Percentiles rank a stretch among this genome's conserved stretches.
These are phyloP conservation scores for Orussus abietinus DNA, from an alignment of 1,140 invertebrate genomes.

Conservation along the genomic window DNA sequence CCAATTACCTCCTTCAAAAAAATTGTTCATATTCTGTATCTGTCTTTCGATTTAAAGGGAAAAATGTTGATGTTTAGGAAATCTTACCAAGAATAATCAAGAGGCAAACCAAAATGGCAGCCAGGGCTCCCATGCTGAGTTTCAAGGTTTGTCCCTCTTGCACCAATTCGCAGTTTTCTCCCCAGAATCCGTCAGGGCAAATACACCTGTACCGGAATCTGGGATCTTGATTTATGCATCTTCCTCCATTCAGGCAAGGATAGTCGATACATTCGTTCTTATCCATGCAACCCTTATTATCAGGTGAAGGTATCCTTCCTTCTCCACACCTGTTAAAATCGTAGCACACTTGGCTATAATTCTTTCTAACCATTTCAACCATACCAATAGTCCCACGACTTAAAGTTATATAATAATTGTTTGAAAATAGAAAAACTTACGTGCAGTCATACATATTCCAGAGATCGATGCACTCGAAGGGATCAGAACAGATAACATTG, in stretches of 20 bases:
- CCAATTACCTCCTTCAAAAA: neutral
- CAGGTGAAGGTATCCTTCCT: conserved; percentile 80
- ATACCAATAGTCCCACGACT: no score
- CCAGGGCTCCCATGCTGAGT: conserved; percentile 88
- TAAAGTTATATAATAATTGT: no score
- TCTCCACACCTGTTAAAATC: conserved; percentile 75
- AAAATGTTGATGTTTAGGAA: neutral
- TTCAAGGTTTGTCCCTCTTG: conserved; percentile 90
- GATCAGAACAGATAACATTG: conserved; percentile 84
- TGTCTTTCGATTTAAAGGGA: no score
- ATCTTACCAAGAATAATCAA: conserved; percentile 89
- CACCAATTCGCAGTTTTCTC: conserved; percentile 88
- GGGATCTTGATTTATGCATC: conserved; percentile 85
- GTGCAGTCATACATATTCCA: conserved; percentile 98
- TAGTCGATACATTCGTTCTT: conserved; percentile 91
- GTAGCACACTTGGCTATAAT: neutral
- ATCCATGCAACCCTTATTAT: conserved; percentile 88
- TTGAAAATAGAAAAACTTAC: conserved; percentile 71
- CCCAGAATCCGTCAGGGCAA: conserved; percentile 88
- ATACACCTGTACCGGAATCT: conserved; percentile 76
- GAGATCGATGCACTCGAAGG: conserved; percentile 93
- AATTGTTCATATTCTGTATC: no score
- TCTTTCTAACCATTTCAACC: no score
- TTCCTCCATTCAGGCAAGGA: conserved; percentile 86
- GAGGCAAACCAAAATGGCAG: conserved; percentile 89